These are phyloP conservation scores for Onthophagus taurus DNA, from an alignment of 1,140 invertebrate genomes.

Conservation along the genomic window DNA sequence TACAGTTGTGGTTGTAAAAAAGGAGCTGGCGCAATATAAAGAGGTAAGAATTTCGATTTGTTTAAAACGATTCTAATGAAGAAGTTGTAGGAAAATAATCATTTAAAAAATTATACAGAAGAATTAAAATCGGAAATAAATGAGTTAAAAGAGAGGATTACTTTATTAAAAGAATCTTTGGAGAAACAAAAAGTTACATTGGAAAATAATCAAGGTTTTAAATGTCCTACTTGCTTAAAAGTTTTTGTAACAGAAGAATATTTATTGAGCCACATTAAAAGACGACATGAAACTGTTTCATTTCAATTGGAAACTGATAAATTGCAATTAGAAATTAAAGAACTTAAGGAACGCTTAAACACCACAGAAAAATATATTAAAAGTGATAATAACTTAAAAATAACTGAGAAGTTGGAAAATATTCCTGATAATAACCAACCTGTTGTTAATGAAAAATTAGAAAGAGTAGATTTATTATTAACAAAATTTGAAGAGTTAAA, in stretches of 20 bases:
- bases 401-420: constrained; percentile 2
- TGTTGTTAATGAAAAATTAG: background rate
- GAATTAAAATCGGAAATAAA: constrained; percentile 19
- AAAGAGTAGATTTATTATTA: constrained; percentile 22
- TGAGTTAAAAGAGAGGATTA: constrained; percentile 14
- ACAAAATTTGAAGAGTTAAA: constrained; percentile 33
- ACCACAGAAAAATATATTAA: constrained; percentile 40
- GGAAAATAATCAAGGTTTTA: constrained; percentile 22
- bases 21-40: constrained; percentile 46
- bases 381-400: constrained; percentile 20
- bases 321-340: constrained; percentile 48
- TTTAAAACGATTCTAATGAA: background rate
- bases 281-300: constrained; percentile 37
- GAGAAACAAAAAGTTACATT: background rate
- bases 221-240: constrained; percentile 47
- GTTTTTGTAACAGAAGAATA: constrained; percentile 47
- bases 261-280: constrained; percentile 43
- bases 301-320: constrained; percentile 44
- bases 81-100: constrained; percentile 22
- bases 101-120: constrained; percentile 13
- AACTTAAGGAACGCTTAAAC: constrained; percentile 47
- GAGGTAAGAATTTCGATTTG: constrained; percentile 36
- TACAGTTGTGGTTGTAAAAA: constrained; percentile 51
- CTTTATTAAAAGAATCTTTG: constrained; percentile 15
- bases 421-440: constrained; percentile 3